Evolutionary conservation across 2,888 invertebrate genomes (phyloP), one percentile per base, ranked within the genome.

Genomic region (Epistrophella euchroma): DNA sequence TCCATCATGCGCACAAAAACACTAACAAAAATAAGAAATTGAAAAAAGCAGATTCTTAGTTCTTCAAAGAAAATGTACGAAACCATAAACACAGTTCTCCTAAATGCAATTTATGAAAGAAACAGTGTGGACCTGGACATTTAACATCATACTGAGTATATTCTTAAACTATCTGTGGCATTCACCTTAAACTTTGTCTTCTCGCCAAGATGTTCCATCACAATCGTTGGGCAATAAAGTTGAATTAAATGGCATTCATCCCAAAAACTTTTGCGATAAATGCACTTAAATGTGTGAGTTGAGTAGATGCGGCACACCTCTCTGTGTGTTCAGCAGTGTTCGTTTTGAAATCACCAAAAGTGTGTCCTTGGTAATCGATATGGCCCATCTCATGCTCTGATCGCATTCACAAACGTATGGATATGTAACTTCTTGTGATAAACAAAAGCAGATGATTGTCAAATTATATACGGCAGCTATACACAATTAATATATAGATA

Each of bases 381-480:
- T 22, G 25, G 25, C 11, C 17, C 43, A 64, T 64, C 64, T 45
- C 45, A 28, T 64, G 40, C 22, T 62, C 22, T 11, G 37, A 22
- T 37, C 13, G n/a, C 28, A 32, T 64, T 3, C 45, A 45, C 28
- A 64, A 45, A 45, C 64, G 7, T 25, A 37, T n/a, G n/a, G n/a
- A n/a, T 6, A 13, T 15, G 11, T 45, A 15, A 4, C 17, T 19
- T 4, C 28, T 64, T 15, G 32, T 43, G 64, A 64, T 64, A 64
- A 64, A 64, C 64, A 64, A 64, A 45, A 45, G 45, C 43, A 45
- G 66, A 66, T 47, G 47, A 66, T 47, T 66, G 66, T 66, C 66
- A 66, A 66, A 0, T 19, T 47, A 32, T 66, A 66, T 17, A n/a
- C 19, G 17, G n/a, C 10, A 52, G 32, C 35, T 66, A 47, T 40